Base-by-base conservation (phyloP, 1,140 invertebrate genomes). In the Aphaenogaster ashmeadi region DNA sequence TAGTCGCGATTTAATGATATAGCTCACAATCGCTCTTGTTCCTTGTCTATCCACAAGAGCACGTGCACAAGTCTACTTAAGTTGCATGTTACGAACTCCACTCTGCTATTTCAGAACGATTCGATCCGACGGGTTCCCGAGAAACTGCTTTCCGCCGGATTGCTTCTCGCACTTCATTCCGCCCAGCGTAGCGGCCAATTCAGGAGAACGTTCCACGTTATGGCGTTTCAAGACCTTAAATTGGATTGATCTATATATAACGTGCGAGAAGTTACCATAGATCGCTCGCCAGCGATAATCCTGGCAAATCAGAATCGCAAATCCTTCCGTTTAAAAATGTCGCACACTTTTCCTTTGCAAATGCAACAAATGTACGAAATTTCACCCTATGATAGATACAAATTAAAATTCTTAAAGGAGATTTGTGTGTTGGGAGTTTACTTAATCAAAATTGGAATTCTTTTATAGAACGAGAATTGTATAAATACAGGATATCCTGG, bases 61-160 rank as follows among this genome's bases (percentile, higher is more conserved):
- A 60, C 38, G 66, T 41, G 69, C 27, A 60, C 50, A 50, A 84
- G 13, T 75, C 41, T 71, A 71, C 66, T 81, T 58, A 71, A 81
- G 62, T 67, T 52, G 77, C 50, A 71, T 50, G 75, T 50, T 64
- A 36, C 50, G 50, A 81, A 71, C n/a, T 71, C 18, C 1, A 44
- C 36, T 71, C 47, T 38, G 78, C 64, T 81, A 81, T 71, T 71
- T 81, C 66, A 56, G 50, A 71, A 6, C 38, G 21, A 71, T 81
- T 71, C 79, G 79, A 71, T 71, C 66, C 38, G 60, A 80, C 77
- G 60, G 33, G 47, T 13, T 80, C 18, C 13, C 60, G 62, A 80
- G 77, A 67, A 80, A 80, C 77, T 67, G 60, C 77, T 80, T 80
- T 80, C 60, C 77, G 44, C 36, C 33, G n/a, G 60, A 67, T 67